These are phyloP conservation scores for Cisticola juncidis DNA, from an alignment of 2,113 vertebrate genomes.

Conservation along the genomic window DNA sequence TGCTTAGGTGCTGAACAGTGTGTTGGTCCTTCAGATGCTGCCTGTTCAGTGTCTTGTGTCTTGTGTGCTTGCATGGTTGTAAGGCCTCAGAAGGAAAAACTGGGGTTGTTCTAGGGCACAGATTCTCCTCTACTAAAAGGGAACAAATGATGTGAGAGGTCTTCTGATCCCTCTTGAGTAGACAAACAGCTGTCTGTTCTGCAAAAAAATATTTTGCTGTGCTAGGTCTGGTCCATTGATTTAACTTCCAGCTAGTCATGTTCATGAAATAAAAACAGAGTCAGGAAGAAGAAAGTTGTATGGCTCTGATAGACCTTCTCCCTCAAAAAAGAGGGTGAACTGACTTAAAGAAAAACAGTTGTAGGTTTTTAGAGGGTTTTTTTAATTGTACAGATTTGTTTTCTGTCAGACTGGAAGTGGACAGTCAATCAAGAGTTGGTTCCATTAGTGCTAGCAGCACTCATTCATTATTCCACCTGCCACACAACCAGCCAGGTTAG, in stretches of 20 bases:
- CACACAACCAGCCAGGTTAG: not conserved
- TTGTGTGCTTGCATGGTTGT: not conserved
- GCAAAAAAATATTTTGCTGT: accelerated
- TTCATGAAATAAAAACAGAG: not conserved
- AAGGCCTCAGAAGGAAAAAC: not conserved
- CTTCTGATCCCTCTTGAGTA: not conserved
- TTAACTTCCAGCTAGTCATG: not conserved
- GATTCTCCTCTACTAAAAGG: not conserved
- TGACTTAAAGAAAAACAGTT: not conserved
- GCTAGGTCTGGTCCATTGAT: not conserved
- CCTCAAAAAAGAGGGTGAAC: not conserved
- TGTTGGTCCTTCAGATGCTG: not conserved
- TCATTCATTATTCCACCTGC: not conserved
- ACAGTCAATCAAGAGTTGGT: not conserved
- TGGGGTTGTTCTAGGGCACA: not conserved
- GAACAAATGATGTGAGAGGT: not conserved
- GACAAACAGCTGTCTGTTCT: not conserved
- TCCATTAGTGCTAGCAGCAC: not conserved
- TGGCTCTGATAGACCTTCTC: not conserved
- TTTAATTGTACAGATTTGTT: not conserved
- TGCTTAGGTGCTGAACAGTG: not conserved
- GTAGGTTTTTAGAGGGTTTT: not conserved
- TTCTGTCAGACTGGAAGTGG: not conserved
- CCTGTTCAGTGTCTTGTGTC: not conserved
- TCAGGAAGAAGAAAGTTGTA: not conserved